phyloP scores from a whole-genome alignment of 2,888 invertebrate species.

The Dusona sp. region DNA sequence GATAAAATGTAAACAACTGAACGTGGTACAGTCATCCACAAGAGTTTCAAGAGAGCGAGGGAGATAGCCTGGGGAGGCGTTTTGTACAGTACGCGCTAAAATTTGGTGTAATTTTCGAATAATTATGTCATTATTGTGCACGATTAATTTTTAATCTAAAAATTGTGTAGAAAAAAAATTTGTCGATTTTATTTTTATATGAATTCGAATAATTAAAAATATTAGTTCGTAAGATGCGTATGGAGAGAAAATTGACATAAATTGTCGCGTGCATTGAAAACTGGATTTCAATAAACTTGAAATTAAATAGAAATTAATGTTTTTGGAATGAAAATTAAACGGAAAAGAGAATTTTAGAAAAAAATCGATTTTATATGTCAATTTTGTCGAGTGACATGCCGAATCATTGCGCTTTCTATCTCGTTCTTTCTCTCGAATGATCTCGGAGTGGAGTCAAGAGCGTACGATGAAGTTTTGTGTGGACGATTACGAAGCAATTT shows the following conservation, averaged over 20 bases:
- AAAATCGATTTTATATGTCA: not conserved
- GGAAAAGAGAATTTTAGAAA: not conserved
- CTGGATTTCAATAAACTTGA: not conserved
- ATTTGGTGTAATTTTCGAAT: not conserved
- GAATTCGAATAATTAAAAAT: too few species aligned
- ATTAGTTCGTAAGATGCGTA: too few species aligned
- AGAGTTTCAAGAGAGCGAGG: slow-evolving; percentile 7
- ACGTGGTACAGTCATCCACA: slow-evolving; percentile 78
- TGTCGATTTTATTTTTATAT: too few species aligned
- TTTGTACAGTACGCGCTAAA: slow-evolving; percentile 12
- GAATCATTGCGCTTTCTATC: not conserved
- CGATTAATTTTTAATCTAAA: not conserved
- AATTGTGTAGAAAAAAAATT: not conserved
- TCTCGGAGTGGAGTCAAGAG: slow-evolving; percentile 8
- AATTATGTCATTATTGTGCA: not conserved
- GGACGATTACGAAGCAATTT: slow-evolving; percentile 68
- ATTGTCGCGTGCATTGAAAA: too few species aligned
- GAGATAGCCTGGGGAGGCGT: slow-evolving; percentile 5
- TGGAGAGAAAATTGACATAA: too few species aligned
- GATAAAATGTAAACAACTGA: slow-evolving; percentile 84
- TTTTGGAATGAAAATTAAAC: not conserved
- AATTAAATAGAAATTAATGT: not conserved
- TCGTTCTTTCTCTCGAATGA: slow-evolving; percentile 16
- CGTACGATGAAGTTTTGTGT: slow-evolving; percentile 31
- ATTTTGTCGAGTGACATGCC: not conserved